These are phyloP conservation scores for Halisarca cf. caerulea DNA, from an alignment of 37 sponge, comb jelly and placozoan species.

Conservation along the genomic window DNA sequence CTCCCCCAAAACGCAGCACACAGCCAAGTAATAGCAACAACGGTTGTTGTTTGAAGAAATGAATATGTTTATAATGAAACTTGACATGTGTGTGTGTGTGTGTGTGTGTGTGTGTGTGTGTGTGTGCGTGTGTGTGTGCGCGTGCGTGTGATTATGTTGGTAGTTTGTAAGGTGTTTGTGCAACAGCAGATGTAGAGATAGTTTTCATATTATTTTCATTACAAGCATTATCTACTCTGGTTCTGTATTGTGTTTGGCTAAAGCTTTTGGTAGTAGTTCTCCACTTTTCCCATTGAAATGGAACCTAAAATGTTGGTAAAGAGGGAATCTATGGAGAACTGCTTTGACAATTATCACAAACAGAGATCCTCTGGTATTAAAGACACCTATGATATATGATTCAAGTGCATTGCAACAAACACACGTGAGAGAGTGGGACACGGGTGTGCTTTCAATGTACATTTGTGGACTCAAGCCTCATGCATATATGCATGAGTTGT, in stretches of 20 bases:
- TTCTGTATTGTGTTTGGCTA: constrained; percentile 53
- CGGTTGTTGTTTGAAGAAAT: constrained; percentile 16
- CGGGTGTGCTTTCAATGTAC: constrained; percentile 87
- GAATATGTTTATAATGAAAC: no score
- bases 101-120: no score
- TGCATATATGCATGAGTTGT: no score
- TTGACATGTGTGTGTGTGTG: no score
- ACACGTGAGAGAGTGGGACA: constrained; percentile 56
- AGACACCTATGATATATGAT: neutral
- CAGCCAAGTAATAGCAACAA: neutral
- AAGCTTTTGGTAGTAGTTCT: constrained; percentile 76
- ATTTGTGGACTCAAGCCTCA: no score
- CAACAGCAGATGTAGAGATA: no score
- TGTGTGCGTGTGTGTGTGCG: no score
- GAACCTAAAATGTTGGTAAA: constrained; percentile 45
- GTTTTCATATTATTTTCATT: no score
- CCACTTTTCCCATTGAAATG: constrained; percentile 95
- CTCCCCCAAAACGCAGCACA: neutral
- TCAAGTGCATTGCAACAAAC: neutral
- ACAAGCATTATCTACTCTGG: neutral
- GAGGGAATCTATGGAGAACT: neutral
- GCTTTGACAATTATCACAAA: neutral
- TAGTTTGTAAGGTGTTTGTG: no score
- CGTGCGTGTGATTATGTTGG: no score
- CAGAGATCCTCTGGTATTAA: neutral